Evolutionary conservation across 92 coral and sea anemone species (phyloP).

Genomic region (Paragorgia papillata): DNA sequence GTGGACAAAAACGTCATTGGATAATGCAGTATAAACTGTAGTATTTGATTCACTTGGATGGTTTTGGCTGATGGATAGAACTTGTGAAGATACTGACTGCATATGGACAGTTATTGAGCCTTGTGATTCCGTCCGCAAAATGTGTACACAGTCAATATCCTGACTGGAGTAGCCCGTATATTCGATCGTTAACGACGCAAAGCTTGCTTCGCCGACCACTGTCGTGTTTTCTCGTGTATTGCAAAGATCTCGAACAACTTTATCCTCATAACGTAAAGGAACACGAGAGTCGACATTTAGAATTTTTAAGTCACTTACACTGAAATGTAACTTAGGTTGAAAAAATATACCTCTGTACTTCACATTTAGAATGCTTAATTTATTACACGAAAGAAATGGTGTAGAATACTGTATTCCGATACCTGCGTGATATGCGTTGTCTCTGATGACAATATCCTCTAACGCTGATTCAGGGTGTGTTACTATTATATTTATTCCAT

Average conservation of each 20-base stretch:
- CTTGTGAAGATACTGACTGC: not conserved
- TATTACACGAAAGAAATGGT: not conserved
- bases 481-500: slow-evolving; percentile 13
- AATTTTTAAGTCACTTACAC: not conserved
- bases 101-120: not conserved
- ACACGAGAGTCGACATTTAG: not conserved
- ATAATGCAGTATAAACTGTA: not conserved
- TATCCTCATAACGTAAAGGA: not conserved
- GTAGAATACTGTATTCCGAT: not conserved
- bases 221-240: not conserved
- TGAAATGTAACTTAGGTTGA: not conserved
- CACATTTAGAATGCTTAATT: not conserved
- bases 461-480: not conserved
- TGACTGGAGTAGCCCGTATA: not conserved
- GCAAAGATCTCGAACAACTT: not conserved
- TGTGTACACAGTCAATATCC: not conserved
- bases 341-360: not conserved
- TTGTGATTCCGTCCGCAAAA: not conserved
- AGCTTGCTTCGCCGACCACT: not conserved
- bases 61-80: not conserved
- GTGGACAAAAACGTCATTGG: not conserved
- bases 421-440: not conserved
- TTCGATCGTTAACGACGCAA: not conserved
- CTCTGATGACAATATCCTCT: not conserved
- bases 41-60: not conserved